Evolutionary conservation across 2,888 invertebrate species (phyloP).

Genomic region (Machimus atricapillus): DNA sequence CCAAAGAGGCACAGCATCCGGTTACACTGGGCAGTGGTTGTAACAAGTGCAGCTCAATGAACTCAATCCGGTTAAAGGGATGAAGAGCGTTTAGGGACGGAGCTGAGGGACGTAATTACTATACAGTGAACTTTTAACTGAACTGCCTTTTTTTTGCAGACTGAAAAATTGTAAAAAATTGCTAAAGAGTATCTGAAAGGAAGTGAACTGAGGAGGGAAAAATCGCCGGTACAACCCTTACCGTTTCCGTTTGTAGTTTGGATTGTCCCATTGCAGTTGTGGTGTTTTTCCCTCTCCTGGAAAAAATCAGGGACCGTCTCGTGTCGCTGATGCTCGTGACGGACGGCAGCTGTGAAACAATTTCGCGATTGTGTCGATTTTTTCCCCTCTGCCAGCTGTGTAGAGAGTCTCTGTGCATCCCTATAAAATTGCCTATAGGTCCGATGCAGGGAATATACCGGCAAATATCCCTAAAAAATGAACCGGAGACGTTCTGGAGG

Average conservation of each 20-base stretch:
- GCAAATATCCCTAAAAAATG: not conserved
- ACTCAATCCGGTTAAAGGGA: conserved; percentile 2
- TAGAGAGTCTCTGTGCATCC: not conserved
- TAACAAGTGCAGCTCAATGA: conserved; percentile 34
- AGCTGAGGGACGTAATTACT: not conserved
- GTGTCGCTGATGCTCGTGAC: not conserved
- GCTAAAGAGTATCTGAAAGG: not conserved
- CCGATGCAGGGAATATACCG: not conserved
- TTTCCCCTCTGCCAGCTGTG: not conserved
- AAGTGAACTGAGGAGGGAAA: not conserved
- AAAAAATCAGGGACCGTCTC: not conserved
- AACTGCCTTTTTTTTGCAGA: not conserved
- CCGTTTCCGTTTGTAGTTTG: not conserved
- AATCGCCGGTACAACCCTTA: not conserved
- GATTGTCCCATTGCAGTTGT: not conserved
- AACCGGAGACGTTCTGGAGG: not conserved
- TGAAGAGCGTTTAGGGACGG: not conserved
- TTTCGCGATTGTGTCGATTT: conserved; percentile 10
- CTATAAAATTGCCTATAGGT: not conserved
- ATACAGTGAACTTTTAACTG: not conserved
- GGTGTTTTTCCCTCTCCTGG: not conserved
- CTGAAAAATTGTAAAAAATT: not conserved
- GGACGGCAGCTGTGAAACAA: conserved; percentile 8
- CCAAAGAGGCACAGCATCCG: not conserved
- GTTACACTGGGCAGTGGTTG: not conserved